These are phyloP conservation scores for Phasianus colchicus DNA, from an alignment of 2,113 vertebrate species.

Conservation along the genomic window DNA sequence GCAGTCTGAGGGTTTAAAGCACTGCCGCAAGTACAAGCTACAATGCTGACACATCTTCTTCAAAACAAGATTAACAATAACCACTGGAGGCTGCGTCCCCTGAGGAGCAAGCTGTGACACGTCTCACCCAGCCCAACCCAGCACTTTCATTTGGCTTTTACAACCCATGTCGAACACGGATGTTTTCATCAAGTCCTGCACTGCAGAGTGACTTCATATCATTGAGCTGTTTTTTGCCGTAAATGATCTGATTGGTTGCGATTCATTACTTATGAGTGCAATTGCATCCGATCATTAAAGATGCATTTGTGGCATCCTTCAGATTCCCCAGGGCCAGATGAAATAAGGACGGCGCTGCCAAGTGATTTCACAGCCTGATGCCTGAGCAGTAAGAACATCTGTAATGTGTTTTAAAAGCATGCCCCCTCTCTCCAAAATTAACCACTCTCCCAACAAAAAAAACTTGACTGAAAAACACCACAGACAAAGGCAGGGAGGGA, in stretches of 20 bases:
- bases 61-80: not conserved
- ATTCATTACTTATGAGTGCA: not conserved
- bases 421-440: not conserved
- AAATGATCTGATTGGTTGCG: not conserved
- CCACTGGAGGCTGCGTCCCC: fast-evolving
- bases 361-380: not conserved
- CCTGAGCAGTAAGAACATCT: not conserved
- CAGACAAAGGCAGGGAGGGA: not conserved
- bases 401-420: not conserved
- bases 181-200: not conserved
- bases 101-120: not conserved
- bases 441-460: not conserved
- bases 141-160: not conserved
- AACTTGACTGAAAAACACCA: not conserved
- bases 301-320: not conserved
- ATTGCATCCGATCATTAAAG: conserved; percentile 18
- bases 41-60: fast-evolving
- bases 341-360: not conserved
- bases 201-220: not conserved
- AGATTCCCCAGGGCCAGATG: not conserved
- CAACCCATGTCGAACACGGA: not conserved
- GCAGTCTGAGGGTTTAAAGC: not conserved
- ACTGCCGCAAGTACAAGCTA: not conserved
- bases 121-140: not conserved
- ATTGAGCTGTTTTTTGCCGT: not conserved